A percentile compares a stretch with the other conserved stretches of the same genome.
Conservation (phyloP, 2,113 vertebrate genomes). For the Paradisaea rubra region DNA sequence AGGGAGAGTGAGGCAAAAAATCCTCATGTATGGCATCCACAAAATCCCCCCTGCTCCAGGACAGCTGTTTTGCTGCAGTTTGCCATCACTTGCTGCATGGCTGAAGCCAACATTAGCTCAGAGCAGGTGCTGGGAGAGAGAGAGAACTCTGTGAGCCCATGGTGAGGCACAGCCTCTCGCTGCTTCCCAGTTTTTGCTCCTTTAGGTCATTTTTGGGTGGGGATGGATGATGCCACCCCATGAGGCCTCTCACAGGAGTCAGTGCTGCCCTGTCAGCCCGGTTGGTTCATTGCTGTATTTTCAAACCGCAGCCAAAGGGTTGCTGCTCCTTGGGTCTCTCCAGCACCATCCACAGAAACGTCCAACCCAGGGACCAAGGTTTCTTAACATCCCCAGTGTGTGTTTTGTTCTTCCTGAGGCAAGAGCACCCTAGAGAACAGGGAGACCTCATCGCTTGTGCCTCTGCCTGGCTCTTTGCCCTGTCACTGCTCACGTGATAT, state of each 20-base stretch:
- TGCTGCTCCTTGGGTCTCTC: neutral
- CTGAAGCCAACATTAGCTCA: neutral
- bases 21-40: neutral
- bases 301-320: neutral
- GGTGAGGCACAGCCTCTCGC: neutral
- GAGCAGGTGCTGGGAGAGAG: neutral
- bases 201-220: neutral
- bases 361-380: neutral
- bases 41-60: neutral
- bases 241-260: neutral
- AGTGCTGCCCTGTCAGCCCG: neutral
- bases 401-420: neutral
- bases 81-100: rapidly evolving
- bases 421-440: neutral
- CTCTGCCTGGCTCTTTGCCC: neutral
- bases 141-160: neutral
- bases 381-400: neutral
- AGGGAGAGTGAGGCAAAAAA: neutral
- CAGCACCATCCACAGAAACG: neutral
- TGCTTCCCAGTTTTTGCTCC: neutral
- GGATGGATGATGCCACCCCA: neutral
- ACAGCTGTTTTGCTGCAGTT: neutral
- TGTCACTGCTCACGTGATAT: rapidly evolving
- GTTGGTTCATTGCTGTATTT: neutral
- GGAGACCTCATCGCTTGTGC: neutral